phyloP scores from a whole-genome alignment of 2,113 vertebrate genomes.

The Todiramphus saurophagus region DNA sequence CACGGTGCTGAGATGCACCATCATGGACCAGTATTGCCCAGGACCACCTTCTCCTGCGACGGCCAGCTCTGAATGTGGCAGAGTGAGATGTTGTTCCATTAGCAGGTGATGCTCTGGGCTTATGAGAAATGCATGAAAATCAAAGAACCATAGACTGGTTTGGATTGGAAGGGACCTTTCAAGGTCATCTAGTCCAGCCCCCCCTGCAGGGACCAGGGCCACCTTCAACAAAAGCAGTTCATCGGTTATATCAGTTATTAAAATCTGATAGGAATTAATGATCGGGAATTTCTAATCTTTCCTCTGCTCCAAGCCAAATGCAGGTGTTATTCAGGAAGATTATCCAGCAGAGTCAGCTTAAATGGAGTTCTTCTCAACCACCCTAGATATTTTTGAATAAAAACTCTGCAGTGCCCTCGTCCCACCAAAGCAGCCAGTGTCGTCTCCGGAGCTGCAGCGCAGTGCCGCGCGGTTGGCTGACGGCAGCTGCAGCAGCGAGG shows the following conservation, averaged over 20 bases:
- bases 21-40: rapidly evolving
- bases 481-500: neutral
- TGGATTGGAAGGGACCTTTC: neutral
- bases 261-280: neutral
- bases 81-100: neutral
- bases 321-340: neutral
- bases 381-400: neutral
- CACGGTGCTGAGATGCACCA: rapidly evolving
- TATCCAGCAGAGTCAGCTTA: neutral
- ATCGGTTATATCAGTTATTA: neutral
- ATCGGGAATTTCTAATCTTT: neutral
- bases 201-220: neutral
- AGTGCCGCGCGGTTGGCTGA: rapidly evolving
- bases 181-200: neutral
- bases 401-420: neutral
- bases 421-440: neutral
- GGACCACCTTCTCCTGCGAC: rapidly evolving
- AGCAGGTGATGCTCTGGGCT: neutral
- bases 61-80: neutral
- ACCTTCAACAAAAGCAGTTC: neutral
- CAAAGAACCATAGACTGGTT: neutral
- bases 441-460: neutral
- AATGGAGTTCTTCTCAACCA: neutral
- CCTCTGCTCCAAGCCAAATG: neutral
- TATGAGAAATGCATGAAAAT: neutral